These are phyloP conservation scores for Prosopocoilus inquinatus DNA, from an alignment of 2,888 invertebrate species.

Conservation along the genomic window DNA sequence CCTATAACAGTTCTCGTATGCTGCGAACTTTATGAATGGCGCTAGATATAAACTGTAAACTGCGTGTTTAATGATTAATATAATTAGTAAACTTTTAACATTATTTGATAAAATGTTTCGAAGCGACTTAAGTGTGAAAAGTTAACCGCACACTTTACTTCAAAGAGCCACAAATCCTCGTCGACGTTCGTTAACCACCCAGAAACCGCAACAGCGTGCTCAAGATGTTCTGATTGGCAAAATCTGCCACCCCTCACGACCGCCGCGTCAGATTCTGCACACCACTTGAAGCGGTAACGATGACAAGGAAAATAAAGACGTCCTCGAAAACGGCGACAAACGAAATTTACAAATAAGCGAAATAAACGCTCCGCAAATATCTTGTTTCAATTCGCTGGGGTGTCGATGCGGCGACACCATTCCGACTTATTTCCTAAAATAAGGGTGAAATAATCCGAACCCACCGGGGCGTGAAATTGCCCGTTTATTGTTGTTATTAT, in stretches of 20 bases:
- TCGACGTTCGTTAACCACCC: no score
- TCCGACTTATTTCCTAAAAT: slow-evolving; percentile 39
- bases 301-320: slow-evolving; percentile 2
- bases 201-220: no score
- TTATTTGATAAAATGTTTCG: no score
- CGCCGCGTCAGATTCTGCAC: background rate
- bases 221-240: background rate
- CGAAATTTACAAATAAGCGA: slow-evolving; percentile 20
- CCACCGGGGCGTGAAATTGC: slow-evolving; percentile 27
- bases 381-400: slow-evolving; percentile 1
- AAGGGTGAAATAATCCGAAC: slow-evolving; percentile 38
- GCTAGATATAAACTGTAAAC: no score
- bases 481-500: background rate
- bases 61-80: no score
- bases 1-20: no score
- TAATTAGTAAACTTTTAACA: no score
- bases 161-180: no score
- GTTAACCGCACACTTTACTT: no score
- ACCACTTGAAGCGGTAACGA: background rate
- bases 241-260: slow-evolving; percentile 1
- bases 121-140: no score
- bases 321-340: slow-evolving; percentile 4
- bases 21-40: no score
- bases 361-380: slow-evolving; percentile 21
- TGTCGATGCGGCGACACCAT: slow-evolving; percentile 20